Conservation (phyloP, 2,888 invertebrate genomes). For the Agapostemon virescens region DNA sequence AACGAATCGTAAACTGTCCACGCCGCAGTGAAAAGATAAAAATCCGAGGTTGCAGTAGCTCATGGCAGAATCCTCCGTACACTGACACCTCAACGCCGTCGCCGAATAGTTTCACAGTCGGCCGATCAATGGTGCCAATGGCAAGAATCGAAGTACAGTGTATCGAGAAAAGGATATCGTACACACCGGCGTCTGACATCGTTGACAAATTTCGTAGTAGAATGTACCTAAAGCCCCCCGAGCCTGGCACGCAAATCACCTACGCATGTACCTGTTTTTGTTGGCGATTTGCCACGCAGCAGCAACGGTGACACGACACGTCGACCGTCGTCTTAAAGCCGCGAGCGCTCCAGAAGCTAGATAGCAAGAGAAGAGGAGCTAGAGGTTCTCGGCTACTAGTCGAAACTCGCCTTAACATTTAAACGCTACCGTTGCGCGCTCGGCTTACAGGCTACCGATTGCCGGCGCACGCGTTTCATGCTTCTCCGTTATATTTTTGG, state of each 20-base stretch:
- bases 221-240: conserved; percentile 32
- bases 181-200: neutral
- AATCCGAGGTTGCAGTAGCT: neutral
- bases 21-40: neutral
- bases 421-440: conserved; percentile 28
- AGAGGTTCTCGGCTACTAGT: conserved; percentile 45
- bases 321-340: conserved; percentile 14
- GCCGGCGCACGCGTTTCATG: conserved; percentile 59
- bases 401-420: conserved; percentile 60
- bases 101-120: neutral
- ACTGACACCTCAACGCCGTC: neutral
- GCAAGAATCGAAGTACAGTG: neutral
- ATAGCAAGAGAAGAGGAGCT: conserved; percentile 24
- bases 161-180: neutral
- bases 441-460: conserved; percentile 24
- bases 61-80: no score
- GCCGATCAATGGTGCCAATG: neutral
- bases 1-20: neutral
- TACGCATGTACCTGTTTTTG: conserved; percentile 62
- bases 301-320: conserved; percentile 55
- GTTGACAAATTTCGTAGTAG: conserved; percentile 34
- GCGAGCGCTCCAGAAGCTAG: conserved; percentile 5
- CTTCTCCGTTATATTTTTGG: conserved; percentile 67
- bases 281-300: conserved; percentile 61
- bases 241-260: conserved; percentile 46